Percentiles rank a stretch among this genome's conserved stretches.
phyloP scores from a whole-genome alignment of 2,797 vertebrate species.

The Loris lydekkerianus region DNA sequence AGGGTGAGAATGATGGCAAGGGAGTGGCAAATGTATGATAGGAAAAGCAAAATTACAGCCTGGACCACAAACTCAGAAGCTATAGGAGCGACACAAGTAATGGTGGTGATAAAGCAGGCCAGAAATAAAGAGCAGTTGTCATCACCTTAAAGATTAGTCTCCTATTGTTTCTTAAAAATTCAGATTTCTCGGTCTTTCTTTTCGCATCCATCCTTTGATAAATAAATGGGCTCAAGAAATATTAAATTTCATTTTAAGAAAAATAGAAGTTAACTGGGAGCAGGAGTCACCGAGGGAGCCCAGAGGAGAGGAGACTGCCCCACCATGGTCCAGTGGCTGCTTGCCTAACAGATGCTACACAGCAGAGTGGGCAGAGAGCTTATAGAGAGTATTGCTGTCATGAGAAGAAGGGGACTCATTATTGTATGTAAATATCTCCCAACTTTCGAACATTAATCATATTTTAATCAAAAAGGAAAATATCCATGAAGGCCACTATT shows the following conservation, averaged over 20 bases:
- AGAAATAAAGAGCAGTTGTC: not conserved
- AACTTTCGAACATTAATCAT: slow-evolving; percentile 38
- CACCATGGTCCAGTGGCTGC: not conserved
- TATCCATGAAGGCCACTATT: not conserved
- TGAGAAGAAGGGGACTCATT: not conserved
- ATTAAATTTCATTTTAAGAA: slow-evolving; percentile 12
- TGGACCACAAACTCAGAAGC: not conserved
- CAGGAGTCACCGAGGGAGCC: not conserved
- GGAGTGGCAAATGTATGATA: not conserved
- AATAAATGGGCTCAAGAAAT: not conserved
- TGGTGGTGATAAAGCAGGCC: not conserved
- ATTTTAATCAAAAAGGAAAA: slow-evolving; percentile 32
- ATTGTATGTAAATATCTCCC: not conserved
- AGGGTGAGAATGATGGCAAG: not conserved
- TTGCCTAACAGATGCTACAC: not conserved
- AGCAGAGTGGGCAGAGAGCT: not conserved
- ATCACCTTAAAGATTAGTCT: not conserved
- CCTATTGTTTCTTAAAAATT: slow-evolving; percentile 32
- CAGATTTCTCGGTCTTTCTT: not conserved
- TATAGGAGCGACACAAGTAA: not conserved
- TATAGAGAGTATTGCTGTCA: not conserved
- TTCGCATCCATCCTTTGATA: not conserved
- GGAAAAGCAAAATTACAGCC: slow-evolving; percentile 14
- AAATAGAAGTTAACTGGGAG: slow-evolving; percentile 31
- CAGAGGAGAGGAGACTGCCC: not conserved